phyloP scores from a whole-genome alignment of 2,797 vertebrate genomes.

The Micrastur ruficollis region DNA sequence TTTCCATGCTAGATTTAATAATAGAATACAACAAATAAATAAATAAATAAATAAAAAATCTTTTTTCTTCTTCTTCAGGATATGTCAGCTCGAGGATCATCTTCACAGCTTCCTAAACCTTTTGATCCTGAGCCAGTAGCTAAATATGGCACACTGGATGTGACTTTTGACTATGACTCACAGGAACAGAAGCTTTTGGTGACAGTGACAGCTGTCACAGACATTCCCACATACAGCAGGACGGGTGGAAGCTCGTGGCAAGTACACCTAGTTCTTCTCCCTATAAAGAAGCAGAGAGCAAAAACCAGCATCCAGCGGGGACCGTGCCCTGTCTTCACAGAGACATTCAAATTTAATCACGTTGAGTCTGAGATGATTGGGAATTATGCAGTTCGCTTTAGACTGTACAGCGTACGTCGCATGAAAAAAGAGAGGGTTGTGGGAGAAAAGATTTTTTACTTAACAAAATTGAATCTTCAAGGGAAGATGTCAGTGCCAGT shows the following conservation, averaged over 20 bases:
- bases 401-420: constrained; percentile 91
- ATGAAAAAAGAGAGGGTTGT: constrained; percentile 97
- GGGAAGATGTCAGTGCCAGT: constrained; percentile 95
- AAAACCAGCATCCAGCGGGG: constrained; percentile 92
- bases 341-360: constrained; percentile 93
- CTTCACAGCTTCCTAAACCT: constrained; percentile 89
- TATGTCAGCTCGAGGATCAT: constrained; percentile 90
- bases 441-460: constrained; percentile 96
- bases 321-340: constrained; percentile 91
- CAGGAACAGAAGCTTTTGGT: constrained; percentile 91
- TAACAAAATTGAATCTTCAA: constrained; percentile 98
- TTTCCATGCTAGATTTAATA: constrained; percentile 27
- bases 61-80: constrained; percentile 75
- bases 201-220: constrained; percentile 92
- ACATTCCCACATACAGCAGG: constrained; percentile 88
- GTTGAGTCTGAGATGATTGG: constrained; percentile 96
- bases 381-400: constrained; percentile 92
- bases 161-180: constrained; percentile 93
- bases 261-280: constrained; percentile 95
- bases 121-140: constrained; percentile 89
- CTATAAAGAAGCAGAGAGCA: constrained; percentile 93
- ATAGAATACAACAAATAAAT: constrained; percentile 31
- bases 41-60: constrained; percentile 57
- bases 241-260: constrained; percentile 93
- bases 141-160: constrained; percentile 93